phyloP scores from a whole-genome alignment of 2,797 vertebrate genomes.

The Anas bahamensis region DNA sequence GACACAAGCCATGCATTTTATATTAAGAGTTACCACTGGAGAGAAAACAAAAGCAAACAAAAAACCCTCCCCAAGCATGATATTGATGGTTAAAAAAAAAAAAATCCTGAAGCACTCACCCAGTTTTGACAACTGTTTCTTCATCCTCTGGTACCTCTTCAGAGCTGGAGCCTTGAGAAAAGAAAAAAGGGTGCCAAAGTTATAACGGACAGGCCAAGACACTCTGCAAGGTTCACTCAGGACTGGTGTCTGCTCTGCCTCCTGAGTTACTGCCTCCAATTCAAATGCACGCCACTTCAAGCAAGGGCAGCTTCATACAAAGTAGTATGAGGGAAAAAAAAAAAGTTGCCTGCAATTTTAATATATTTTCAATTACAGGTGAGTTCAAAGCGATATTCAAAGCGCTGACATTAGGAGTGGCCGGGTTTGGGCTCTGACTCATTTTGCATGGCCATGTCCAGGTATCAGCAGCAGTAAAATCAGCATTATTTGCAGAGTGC shows the following conservation, averaged over 20 bases:
- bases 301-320: too few relatives aligned
- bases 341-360: background rate
- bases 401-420: rapidly evolving
- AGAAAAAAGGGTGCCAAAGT: background rate
- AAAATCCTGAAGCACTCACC: conserved; percentile 57
- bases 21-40: background rate
- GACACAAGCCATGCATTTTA: background rate
- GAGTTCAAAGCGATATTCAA: background rate
- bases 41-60: background rate
- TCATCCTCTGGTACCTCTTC: conserved; percentile 65
- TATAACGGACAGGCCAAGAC: background rate
- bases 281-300: rapidly evolving
- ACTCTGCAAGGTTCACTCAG: rapidly evolving
- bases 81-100: background rate
- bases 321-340: background rate
- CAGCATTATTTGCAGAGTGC: background rate
- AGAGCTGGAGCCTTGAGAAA: conserved; percentile 71
- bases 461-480: background rate
- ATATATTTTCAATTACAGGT: background rate
- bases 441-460: background rate
- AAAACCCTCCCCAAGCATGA: background rate
- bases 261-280: background rate
- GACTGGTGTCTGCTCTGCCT: background rate
- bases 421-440: background rate
- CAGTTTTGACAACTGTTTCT: conserved; percentile 65